phyloP scores from a whole-genome alignment of 2,797 vertebrate genomes.

The Knipowitschia caucasica region DNA sequence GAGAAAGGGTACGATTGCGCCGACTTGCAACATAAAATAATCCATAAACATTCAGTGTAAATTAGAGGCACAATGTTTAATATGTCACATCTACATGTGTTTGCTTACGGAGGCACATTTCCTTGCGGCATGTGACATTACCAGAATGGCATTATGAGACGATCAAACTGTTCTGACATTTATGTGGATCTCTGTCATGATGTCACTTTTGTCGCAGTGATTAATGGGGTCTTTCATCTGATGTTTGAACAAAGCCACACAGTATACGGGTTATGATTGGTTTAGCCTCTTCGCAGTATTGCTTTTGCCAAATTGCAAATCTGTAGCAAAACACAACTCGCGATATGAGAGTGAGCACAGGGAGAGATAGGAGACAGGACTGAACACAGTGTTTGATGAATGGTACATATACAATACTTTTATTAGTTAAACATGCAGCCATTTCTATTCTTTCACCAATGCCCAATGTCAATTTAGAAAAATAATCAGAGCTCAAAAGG shows the following conservation, averaged over 20 bases:
- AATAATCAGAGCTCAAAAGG: background rate
- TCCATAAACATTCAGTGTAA: no score
- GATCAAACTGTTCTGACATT: conserved; percentile 7
- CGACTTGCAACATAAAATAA: no score
- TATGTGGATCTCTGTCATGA: conserved; percentile 1
- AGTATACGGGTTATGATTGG: background rate
- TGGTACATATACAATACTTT: background rate
- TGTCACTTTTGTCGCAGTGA: background rate
- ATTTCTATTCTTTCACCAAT: background rate
- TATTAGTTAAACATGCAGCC: background rate
- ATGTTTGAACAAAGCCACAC: conserved; percentile 3
- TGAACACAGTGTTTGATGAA: background rate
- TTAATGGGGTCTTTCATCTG: conserved; percentile 4
- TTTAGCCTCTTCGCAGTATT: background rate
- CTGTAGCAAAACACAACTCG: conserved; percentile 4
- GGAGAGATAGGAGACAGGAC: background rate
- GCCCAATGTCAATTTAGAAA: background rate
- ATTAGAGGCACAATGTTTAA: no score
- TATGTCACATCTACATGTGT: no score
- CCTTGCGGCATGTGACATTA: background rate
- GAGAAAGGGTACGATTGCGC: no score
- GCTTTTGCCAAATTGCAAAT: background rate
- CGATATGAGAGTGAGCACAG: background rate
- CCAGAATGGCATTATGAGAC: background rate
- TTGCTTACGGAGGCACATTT: background rate